A percentile compares a stretch with the other conserved stretches of the same genome.
phyloP scores from a whole-genome alignment of 2,888 invertebrate species.

The Ctena decussata region DNA sequence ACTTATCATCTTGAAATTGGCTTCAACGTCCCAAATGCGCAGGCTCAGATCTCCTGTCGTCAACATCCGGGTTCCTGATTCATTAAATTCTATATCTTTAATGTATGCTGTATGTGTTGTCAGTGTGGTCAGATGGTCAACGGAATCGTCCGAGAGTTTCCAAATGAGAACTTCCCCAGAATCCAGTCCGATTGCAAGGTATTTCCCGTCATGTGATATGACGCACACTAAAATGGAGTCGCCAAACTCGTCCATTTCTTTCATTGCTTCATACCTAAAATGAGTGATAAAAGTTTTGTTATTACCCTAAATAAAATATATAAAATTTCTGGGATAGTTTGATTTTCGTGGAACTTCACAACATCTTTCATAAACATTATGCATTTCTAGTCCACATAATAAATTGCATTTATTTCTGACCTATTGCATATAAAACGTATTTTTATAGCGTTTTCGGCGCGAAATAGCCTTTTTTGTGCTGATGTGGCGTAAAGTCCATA shows the following conservation, averaged over 20 bases:
- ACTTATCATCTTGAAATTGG: constrained; percentile 28
- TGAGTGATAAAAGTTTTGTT: too few species aligned
- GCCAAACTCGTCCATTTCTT: background rate
- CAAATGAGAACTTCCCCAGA: constrained; percentile 46
- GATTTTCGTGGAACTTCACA: too few species aligned
- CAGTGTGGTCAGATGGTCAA: background rate
- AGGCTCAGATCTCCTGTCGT: constrained; percentile 55
- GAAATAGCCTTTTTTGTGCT: too few species aligned
- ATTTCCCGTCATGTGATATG: constrained; percentile 29
- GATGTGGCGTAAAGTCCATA: too few species aligned
- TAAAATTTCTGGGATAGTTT: too few species aligned
- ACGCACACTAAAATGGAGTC: background rate
- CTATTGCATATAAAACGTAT: too few species aligned
- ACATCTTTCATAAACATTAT: too few species aligned
- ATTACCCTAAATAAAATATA: too few species aligned
- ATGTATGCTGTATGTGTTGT: constrained; percentile 48
- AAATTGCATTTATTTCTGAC: too few species aligned
- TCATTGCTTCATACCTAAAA: background rate
- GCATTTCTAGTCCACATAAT: too few species aligned
- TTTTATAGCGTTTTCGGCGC: too few species aligned
- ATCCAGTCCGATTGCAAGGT: constrained; percentile 35
- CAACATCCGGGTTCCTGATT: constrained; percentile 45
- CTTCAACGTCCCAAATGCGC: constrained; percentile 59
- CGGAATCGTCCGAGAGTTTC: constrained; percentile 25
- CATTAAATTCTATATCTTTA: constrained; percentile 50